phyloP scores from a whole-genome alignment of 1,140 invertebrate genomes.

The Drosophila navojoa region DNA sequence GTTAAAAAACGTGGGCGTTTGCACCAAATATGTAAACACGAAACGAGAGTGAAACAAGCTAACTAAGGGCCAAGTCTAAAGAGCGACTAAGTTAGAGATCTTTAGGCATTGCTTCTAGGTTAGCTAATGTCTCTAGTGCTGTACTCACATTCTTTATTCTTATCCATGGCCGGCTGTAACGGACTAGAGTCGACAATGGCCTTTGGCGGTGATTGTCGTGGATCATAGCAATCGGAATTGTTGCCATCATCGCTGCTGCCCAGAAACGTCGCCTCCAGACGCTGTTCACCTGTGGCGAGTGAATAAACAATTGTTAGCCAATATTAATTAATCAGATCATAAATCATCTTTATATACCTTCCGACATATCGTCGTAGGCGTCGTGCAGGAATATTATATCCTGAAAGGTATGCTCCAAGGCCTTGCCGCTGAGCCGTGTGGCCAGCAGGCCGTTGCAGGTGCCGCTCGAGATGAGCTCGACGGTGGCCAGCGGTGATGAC shows the following conservation, averaged over 20 bases:
- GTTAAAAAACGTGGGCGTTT: slow-evolving; percentile 51
- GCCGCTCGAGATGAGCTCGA: slow-evolving; percentile 75
- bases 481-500: slow-evolving; percentile 73
- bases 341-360: slow-evolving; percentile 83
- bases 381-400: slow-evolving; percentile 79
- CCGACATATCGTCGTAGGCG: slow-evolving; percentile 86
- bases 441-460: slow-evolving; percentile 76
- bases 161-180: slow-evolving; percentile 95
- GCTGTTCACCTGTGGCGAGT: slow-evolving; percentile 68
- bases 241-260: slow-evolving; percentile 82
- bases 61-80: neutral
- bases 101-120: no score
- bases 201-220: slow-evolving; percentile 91
- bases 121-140: neutral
- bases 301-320: neutral
- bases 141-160: slow-evolving; percentile 98
- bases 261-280: slow-evolving; percentile 76
- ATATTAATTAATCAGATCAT: neutral
- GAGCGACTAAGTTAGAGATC: neutral
- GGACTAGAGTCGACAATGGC: slow-evolving; percentile 97
- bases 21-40: slow-evolving; percentile 60
- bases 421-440: slow-evolving; percentile 73
- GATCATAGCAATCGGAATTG: slow-evolving; percentile 82
- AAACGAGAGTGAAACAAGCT: slow-evolving; percentile 25
- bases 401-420: slow-evolving; percentile 78